Evolutionary conservation across 2,113 vertebrate genomes (phyloP).

Genomic region (Sylvilagus bachmani): DNA sequence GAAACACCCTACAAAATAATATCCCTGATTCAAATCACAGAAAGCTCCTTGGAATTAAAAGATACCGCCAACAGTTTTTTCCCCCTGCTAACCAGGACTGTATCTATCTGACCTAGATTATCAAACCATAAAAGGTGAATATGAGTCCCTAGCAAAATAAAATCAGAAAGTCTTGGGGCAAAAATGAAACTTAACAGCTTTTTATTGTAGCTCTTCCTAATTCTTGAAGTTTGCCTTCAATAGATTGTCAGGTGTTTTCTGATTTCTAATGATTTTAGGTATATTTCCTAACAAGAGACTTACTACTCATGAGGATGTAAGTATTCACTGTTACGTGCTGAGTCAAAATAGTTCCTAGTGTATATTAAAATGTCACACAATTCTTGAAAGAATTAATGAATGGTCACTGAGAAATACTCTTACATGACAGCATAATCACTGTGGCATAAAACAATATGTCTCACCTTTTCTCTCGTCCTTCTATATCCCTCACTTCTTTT

Average conservation of each 20-base stretch:
- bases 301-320: background rate
- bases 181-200: conserved; percentile 15
- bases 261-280: background rate
- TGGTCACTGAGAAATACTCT: background rate
- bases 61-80: background rate
- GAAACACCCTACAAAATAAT: conserved; percentile 62
- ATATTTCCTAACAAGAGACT: background rate
- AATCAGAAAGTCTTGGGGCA: conserved; percentile 30
- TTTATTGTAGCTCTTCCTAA: background rate
- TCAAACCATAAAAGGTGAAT: conserved; percentile 59
- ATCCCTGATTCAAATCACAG: conserved; percentile 59
- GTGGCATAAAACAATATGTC: background rate
- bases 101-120: conserved; percentile 75
- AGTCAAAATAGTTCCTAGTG: background rate
- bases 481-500: background rate
- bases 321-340: background rate
- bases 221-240: conserved; percentile 36
- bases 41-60: conserved; percentile 70
- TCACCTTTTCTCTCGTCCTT: background rate
- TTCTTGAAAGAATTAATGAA: conserved; percentile 40
- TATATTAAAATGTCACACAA: background rate
- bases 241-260: background rate
- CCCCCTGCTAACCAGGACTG: background rate
- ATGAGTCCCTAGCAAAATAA: conserved; percentile 47
- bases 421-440: background rate